Percentiles rank a stretch among this genome's conserved stretches.
Evolutionary conservation across 2,888 invertebrate genomes (phyloP).

Genomic region (Drosophila cognata): DNA sequence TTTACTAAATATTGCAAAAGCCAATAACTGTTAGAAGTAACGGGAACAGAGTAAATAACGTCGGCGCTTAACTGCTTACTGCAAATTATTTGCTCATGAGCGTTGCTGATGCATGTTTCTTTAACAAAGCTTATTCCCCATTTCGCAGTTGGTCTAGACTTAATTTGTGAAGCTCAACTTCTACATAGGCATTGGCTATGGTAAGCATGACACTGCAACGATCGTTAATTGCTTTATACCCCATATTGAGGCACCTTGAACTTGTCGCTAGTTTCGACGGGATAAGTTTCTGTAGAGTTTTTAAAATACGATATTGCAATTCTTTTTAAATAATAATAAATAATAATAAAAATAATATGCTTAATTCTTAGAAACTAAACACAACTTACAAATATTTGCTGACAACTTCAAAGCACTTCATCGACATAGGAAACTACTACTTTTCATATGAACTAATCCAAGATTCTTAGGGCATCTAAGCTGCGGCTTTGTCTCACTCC

Average conservation of each 20-base stretch:
- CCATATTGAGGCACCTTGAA: background rate
- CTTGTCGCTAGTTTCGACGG: background rate
- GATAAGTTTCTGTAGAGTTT: background rate
- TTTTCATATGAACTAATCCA: background rate
- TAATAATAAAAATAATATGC: background rate
- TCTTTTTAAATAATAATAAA: background rate
- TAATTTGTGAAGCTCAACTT: slow-evolving; percentile 22
- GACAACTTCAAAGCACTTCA: background rate
- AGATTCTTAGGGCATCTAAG: slow-evolving; percentile 28
- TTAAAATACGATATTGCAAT: background rate
- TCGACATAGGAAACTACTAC: background rate
- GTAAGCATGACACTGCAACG: slow-evolving; percentile 5
- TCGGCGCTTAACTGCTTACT: slow-evolving; percentile 44
- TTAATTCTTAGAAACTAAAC: background rate
- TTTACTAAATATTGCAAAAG: slow-evolving; percentile 8
- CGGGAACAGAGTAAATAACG: slow-evolving; percentile 5
- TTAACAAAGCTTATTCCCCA: slow-evolving; percentile 9
- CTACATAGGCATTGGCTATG: slow-evolving; percentile 3
- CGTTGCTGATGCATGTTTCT: slow-evolving; percentile 46
- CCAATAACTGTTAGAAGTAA: slow-evolving; percentile 16
- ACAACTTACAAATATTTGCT: background rate
- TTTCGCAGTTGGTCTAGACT: slow-evolving; percentile 15
- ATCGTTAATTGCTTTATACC: background rate
- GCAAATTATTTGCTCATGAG: slow-evolving; percentile 51
- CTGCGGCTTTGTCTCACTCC: slow-evolving; percentile 6